Evolutionary conservation across 2,888 invertebrate species (phyloP), one percentile per base, ranked within the genome.

Genomic region (Drosophila emarginata): DNA sequence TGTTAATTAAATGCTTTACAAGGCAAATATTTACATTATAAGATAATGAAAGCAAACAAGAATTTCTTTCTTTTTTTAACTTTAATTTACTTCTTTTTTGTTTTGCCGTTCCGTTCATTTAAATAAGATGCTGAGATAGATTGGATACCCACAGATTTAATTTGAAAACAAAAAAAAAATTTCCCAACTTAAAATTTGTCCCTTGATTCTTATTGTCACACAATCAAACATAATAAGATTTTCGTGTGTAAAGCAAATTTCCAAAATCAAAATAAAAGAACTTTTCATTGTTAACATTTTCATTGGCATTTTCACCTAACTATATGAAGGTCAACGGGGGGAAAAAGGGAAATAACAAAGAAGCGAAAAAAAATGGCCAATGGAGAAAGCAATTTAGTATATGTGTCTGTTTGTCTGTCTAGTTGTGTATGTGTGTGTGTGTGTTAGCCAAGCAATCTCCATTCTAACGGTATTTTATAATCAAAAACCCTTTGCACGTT

Each of bases 401-500:
- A 14, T 32, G 32, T 54, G 32, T 36, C 21, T 50, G 18, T 15
- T 12, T 50, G 50, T 21, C 50, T 50, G 23, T 23, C 50, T 50
- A 11, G 5, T 11, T 50, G 53, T 28, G 5, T 26, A 2, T 52
- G 21, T 51, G n/a, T 51, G n/a, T 23, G n/a, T 51, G 26, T 26
- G 51, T 18, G 32, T 32, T 15, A 12, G 53, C 12, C 21, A 54
- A 56, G 56, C 21, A 45, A 21, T 62, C 52, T 36, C 15, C 7
- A 39, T 50, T 57, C 37, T 21, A 39, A 54, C 52, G 36, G 54
- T 9, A 63, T 59, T 65, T 64, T 57, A 57, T 54, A 65, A 65
- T 80, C 63, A 64, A 66, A 76, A 72, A 70, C 60, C 56, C 73
- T 2, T 52, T 58, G 70, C 79, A 82, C 72, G 82, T 77, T 59